phyloP scores from a whole-genome alignment of 2,888 invertebrate species.

The Lypha dubia region DNA sequence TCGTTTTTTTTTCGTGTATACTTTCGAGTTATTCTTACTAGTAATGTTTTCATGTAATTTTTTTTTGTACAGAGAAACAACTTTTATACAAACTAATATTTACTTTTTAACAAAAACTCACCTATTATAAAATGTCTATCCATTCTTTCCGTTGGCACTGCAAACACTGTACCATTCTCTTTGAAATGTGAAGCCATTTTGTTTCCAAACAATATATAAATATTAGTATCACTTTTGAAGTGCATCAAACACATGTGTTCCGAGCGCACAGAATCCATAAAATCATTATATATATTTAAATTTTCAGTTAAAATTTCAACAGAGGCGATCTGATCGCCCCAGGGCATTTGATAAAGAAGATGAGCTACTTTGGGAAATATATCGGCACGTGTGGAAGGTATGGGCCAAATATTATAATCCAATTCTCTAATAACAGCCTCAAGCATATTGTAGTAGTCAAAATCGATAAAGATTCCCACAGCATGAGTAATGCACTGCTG shows the following conservation, averaged over 20 bases:
- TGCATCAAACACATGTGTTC: slow-evolving; percentile 83
- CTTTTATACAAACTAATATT: too few species aligned
- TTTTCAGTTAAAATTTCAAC: slow-evolving; percentile 82
- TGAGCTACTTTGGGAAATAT: slow-evolving; percentile 82
- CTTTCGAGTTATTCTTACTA: too few species aligned
- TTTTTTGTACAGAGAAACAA: too few species aligned
- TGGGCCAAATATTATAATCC: slow-evolving; percentile 83
- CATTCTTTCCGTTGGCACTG: slow-evolving; percentile 80
- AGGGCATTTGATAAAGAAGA: slow-evolving; percentile 82
- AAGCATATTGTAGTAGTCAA: slow-evolving; percentile 79
- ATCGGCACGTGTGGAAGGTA: slow-evolving; percentile 78
- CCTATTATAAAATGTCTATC: slow-evolving; percentile 79
- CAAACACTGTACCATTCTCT: slow-evolving; percentile 82
- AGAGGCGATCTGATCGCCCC: slow-evolving; percentile 82
- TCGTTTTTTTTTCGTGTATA: too few species aligned
- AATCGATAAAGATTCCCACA: slow-evolving; percentile 81
- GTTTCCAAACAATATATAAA: slow-evolving; percentile 81
- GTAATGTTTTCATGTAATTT: too few species aligned
- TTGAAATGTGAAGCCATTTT: slow-evolving; percentile 80
- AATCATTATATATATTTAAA: slow-evolving; percentile 81
- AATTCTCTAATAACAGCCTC: slow-evolving; percentile 79
- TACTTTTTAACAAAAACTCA: slow-evolving; percentile 64
- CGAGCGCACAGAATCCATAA: slow-evolving; percentile 81
- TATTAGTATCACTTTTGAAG: slow-evolving; percentile 81
- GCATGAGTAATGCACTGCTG: slow-evolving; percentile 82